Percentiles rank a stretch among this genome's conserved stretches.
phyloP scores from a whole-genome alignment of 2,797 vertebrate genomes.

The Dendrocincla tyrannina region DNA sequence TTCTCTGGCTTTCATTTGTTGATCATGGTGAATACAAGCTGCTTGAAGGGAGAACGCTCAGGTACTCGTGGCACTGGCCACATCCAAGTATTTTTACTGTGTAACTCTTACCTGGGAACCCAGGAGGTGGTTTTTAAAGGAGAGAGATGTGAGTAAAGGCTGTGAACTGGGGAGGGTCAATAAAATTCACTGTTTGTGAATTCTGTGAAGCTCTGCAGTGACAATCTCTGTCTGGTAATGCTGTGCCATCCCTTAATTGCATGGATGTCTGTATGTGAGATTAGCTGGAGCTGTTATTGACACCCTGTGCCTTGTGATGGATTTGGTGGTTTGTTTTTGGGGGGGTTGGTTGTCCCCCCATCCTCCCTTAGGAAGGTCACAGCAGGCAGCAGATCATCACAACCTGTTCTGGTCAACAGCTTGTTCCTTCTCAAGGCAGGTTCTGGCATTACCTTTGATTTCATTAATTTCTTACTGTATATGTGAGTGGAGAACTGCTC shows the following conservation, averaged over 20 bases:
- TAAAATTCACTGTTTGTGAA: neutral
- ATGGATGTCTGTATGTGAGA: neutral
- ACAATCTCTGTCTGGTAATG: neutral
- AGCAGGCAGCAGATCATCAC: slow-evolving; percentile 45
- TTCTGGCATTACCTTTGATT: slow-evolving; percentile 64
- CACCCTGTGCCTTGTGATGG: slow-evolving; percentile 1
- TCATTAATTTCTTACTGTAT: slow-evolving; percentile 73
- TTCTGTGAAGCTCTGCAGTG: neutral
- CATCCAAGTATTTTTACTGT: neutral
- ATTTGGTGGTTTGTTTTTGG: slow-evolving; percentile 53
- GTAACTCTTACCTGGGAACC: neutral
- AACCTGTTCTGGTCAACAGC: slow-evolving; percentile 18
- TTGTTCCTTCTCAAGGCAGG: slow-evolving; percentile 65
- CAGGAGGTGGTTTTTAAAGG: neutral
- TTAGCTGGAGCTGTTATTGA: neutral
- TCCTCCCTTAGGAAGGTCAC: slow-evolving; percentile 19
- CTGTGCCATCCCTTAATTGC: neutral
- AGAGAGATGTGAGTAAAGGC: neutral
- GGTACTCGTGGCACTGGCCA: neutral
- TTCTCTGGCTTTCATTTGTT: neutral
- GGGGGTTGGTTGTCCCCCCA: neutral
- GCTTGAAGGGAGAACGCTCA: neutral
- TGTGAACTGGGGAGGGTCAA: neutral
- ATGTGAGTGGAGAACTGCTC: slow-evolving; percentile 71
- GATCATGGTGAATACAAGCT: neutral